A percentile compares a stretch with the other conserved stretches of the same genome.
Evolutionary conservation across 1,140 invertebrate genomes (phyloP).

Genomic region (Homalodisca vitripennis): DNA sequence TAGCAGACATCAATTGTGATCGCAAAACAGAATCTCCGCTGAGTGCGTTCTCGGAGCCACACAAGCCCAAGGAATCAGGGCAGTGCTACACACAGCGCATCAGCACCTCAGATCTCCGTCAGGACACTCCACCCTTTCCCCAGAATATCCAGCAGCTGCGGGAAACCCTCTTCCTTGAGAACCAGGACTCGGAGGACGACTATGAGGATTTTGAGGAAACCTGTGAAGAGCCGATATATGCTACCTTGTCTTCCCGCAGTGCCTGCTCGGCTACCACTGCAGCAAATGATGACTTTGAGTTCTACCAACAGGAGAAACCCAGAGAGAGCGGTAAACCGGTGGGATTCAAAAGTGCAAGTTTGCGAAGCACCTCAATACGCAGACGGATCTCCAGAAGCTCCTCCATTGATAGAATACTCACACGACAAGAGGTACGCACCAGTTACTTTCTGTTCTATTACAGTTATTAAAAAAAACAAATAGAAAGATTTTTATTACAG

Average conservation of each 20-base stretch:
- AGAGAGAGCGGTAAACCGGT: conserved; percentile 40
- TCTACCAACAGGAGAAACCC: conserved; percentile 46
- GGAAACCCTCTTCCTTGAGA: conserved; percentile 36
- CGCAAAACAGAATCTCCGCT: conserved; percentile 19
- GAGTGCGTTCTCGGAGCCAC: background rate
- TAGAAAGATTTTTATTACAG: too few species aligned
- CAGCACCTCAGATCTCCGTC: conserved; percentile 24
- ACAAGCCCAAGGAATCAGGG: background rate
- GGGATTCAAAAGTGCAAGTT: background rate
- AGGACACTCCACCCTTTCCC: background rate
- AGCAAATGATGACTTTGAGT: conserved; percentile 66
- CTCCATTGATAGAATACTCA: conserved; percentile 18
- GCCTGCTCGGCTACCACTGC: conserved; percentile 62
- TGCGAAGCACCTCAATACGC: background rate
- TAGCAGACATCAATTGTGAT: conserved; percentile 16
- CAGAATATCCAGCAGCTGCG: conserved; percentile 38
- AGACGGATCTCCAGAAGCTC: conserved; percentile 18
- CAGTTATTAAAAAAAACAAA: too few species aligned
- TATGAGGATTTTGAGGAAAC: conserved; percentile 48
- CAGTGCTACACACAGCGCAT: conserved; percentile 30
- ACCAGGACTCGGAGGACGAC: conserved; percentile 49
- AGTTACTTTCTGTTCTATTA: too few species aligned
- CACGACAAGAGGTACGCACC: conserved; percentile 26
- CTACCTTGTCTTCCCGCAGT: conserved; percentile 55
- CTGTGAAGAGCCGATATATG: conserved; percentile 51